Base-by-base conservation (phyloP, 1,140 invertebrate genomes). In the Rhagoletis zephyria region DNA sequence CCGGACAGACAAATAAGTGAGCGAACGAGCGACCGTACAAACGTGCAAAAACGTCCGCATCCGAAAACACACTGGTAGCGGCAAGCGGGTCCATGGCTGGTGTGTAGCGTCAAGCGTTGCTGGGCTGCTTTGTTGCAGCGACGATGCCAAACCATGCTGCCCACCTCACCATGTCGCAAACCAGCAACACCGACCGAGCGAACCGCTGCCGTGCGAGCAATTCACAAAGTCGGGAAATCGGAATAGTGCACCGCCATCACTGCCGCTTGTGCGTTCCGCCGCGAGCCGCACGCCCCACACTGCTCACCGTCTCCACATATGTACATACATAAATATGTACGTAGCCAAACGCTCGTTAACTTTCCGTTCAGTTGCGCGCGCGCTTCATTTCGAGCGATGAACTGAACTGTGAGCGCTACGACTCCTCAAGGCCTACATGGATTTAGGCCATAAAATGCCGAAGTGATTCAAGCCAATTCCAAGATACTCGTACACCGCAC, bases 381-480 rank as follows among this genome's bases (percentile, higher is more conserved):
- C 85, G n/a, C 51, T 61, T 85, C 30, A 42, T 85, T 61, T 60
- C 85, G 59, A 63, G 19, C 85, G 85, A 45, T 85, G 56, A 85
- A 85, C 56, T 59, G 48, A 81, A 81, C 74, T 81, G 74, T 48
- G 51, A 81, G 30, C 74, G 30, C 16, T 87, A 65, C 59, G 63
- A 87, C 77, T 88, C 86, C 87, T 88, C 87, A 88, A 88, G 87
- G 87, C 87, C 86, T 88, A 88, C 85, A 88, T 63, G 56, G 87
- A 88, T 88, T 88, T 88, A 88, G 87, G 87, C 87, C 87, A 88
- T 70, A 87, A 87, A 88, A 81, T 56, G 81, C 85, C 74, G 59
- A 88, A 88, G 85, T 88, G 85, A 88, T 88, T 85, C 85, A 88
- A 88, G 85, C 85, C 87, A 88, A 86, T 59, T 61, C 40, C 85